phyloP scores from a whole-genome alignment of 1,140 invertebrate species.

The Musca domestica region DNA sequence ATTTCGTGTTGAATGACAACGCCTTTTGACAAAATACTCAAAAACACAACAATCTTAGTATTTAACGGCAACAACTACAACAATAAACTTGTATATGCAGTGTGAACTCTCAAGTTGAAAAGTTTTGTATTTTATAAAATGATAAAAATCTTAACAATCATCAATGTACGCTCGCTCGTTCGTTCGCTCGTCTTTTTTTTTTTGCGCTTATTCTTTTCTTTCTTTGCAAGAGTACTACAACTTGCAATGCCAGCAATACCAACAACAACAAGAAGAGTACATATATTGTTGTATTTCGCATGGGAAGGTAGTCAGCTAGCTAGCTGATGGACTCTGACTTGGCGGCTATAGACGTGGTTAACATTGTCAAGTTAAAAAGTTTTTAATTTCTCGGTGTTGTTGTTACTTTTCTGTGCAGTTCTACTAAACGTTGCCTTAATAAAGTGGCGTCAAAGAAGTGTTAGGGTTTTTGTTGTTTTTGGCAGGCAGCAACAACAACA shows the following conservation, averaged over 20 bases:
- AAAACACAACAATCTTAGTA: too few species aligned
- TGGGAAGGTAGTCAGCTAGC: too few species aligned
- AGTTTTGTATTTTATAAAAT: slow-evolving; percentile 20
- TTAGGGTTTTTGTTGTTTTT: neutral
- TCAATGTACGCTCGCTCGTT: neutral
- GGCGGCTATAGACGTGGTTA: slow-evolving; percentile 3
- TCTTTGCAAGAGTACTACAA: neutral
- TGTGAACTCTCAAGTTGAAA: slow-evolving; percentile 19
- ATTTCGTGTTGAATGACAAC: neutral
- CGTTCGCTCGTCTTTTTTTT: neutral
- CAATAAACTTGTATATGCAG: slow-evolving; percentile 4
- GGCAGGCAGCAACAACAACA: too few species aligned
- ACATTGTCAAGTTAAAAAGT: slow-evolving; percentile 10
- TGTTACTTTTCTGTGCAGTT: slow-evolving; percentile 5
- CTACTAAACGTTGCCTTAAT: neutral
- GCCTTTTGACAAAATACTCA: too few species aligned
- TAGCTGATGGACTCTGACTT: neutral
- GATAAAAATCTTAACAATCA: slow-evolving; percentile 23
- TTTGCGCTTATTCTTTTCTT: neutral
- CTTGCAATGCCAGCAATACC: neutral
- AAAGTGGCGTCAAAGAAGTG: slow-evolving; percentile 19
- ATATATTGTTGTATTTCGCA: too few species aligned
- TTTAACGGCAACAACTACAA: neutral
- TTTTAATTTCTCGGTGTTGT: neutral
- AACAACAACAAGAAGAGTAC: neutral